Base-by-base conservation (phyloP, 2,113 vertebrate genomes). In the Hippocampus mohnikei region DNA sequence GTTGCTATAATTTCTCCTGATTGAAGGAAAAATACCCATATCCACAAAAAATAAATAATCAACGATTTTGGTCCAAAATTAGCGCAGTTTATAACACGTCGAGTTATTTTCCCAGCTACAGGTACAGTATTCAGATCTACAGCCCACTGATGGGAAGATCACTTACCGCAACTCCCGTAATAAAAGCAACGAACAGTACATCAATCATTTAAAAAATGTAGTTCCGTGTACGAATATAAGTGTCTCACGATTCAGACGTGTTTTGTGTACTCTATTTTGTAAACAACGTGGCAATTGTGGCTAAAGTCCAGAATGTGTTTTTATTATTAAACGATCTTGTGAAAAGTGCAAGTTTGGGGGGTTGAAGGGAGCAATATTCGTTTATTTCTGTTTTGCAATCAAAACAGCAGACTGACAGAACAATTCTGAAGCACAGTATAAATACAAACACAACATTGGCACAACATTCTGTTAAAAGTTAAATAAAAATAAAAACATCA, bases 371-470 rank as follows among this genome's bases (percentile, higher is more conserved):
- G 16, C 46, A 20, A 60, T 18, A 2, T 37, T 20, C 6, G 27
- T 60, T 60, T 60, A 60, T 60, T 60, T 7, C 58, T 60, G 27
- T 60, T 60, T 60, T 33, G 58, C 25, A 25, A 27, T 58, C 55
- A 33, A 60, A 60, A 60, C 58, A 60, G 16, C 27, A 60, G 27
- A 33, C 15, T 60, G 27, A 23, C 55, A 58, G 55, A 58, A 10
- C 58, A 60, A 60, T 60, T 60, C 58, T 8, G 16, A 33, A 60
- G 3, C 58, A 60, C 13, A 60, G 27, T 27, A 58, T 55, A 55
- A 27, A 58, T 13, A 7, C 3, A 27, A 27, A 8, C 7, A 33
- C 15, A 56, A 56, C 55, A 60, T 33, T 60, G 56, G 25, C 25
- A 13, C 25, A 58, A 58, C 23, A 58, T 29, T 27, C 55, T 25